Conservation (phyloP, 2,888 invertebrate genomes). For the Laspeyria flexula region DNA sequence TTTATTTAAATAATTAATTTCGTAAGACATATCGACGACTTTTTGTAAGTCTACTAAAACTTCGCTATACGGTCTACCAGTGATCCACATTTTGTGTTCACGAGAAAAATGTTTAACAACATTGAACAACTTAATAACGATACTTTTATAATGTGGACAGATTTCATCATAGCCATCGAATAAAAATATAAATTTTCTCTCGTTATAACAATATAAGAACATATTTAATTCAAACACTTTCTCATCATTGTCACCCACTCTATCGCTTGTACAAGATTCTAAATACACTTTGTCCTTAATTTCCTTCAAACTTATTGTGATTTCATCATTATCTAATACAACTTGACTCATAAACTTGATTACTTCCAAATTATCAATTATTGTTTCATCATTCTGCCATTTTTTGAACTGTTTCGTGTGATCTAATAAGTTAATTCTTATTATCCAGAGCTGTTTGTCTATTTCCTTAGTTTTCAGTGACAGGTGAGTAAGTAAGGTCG, state of each 20-base stretch:
- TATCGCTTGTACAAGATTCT: background rate
- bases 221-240: background rate
- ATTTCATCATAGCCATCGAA: background rate
- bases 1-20: too few species aligned
- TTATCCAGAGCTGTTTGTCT: background rate
- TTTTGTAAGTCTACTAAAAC: background rate
- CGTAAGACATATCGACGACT: too few species aligned
- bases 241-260: background rate
- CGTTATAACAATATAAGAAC: background rate
- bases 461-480: background rate
- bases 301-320: background rate
- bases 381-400: background rate
- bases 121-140: background rate
- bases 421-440: background rate
- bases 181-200: background rate
- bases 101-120: background rate
- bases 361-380: background rate
- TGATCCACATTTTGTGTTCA: background rate
- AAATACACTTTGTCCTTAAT: background rate
- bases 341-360: background rate
- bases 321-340: background rate
- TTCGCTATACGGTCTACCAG: background rate
- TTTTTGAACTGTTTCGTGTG: background rate
- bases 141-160: background rate
- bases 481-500: slow-evolving; percentile 11